phyloP scores from a whole-genome alignment of 1,140 invertebrate species.

The Musca domestica region DNA sequence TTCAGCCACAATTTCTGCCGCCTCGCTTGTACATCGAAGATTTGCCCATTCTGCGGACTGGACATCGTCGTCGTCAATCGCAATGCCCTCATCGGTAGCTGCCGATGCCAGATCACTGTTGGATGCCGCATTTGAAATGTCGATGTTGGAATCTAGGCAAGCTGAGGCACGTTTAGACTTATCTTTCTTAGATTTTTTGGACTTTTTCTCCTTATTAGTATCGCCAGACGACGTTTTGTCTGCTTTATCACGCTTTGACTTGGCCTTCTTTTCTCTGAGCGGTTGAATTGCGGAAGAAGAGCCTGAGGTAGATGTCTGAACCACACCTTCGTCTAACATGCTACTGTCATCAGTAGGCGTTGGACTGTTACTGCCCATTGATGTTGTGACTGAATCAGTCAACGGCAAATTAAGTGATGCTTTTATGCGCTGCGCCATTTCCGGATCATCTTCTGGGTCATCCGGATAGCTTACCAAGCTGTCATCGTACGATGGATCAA shows the following conservation, averaged over 20 bases:
- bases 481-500: constrained; percentile 3
- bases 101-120: constrained; percentile 49
- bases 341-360: constrained; percentile 52
- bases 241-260: constrained; percentile 36
- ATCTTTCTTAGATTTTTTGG: constrained; percentile 33
- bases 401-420: constrained; percentile 39
- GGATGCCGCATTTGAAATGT: constrained; percentile 5
- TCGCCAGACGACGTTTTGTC: constrained; percentile 35
- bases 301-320: constrained; percentile 26
- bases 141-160: constrained; percentile 22
- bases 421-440: constrained; percentile 18
- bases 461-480: constrained; percentile 13
- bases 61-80: constrained; percentile 65
- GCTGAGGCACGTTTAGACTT: constrained; percentile 29
- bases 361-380: constrained; percentile 49
- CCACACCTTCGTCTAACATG: constrained; percentile 40
- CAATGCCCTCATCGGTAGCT: constrained; percentile 56
- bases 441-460: constrained; percentile 18
- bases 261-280: constrained; percentile 37
- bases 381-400: constrained; percentile 47
- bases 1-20: constrained; percentile 82
- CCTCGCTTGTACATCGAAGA: constrained; percentile 81
- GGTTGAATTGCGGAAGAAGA: constrained; percentile 10
- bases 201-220: constrained; percentile 32
- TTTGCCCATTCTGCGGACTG: constrained; percentile 76